Base-by-base conservation (phyloP, 2,113 vertebrate genomes). In the Campylomormyrus numenius region DNA sequence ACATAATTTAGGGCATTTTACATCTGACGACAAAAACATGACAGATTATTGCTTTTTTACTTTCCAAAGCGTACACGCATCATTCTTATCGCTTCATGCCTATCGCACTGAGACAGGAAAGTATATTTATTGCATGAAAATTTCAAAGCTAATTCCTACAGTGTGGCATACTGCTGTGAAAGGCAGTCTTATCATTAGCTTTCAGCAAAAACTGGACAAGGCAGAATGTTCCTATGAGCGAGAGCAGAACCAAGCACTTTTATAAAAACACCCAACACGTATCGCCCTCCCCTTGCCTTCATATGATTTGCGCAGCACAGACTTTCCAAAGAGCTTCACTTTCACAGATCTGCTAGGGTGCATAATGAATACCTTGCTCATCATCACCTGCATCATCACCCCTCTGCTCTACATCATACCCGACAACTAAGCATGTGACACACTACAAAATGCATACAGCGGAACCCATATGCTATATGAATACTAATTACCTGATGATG, bases 101-200 rank as follows among this genome's bases (percentile, higher is more conserved):
- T 42, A 80, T 80, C 74, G 42, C 35, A 42, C 13, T 6, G 35
- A 80, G 15, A 42, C 35, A 80, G 74, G 35, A 42, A 80, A 80
- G 74, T 19, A 80, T 42, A 39, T 77, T 77, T 39, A 80, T 80
- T 80, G 74, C 74, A 80, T 39, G 74, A 17, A 42, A 80, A 80
- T 42, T 80, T 80, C 74, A 80, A 35, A 80, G 74, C 74, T 80
- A 80, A 80, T 80, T 80, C 74, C 74, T 80, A 17, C 35, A 80
- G 74, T 80, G 74, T 42, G 74, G 74, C 35, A 2, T n/a, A 8
- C 74, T 42, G 74, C 74, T 19, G 31, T 17, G 35, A 39, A 39
- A 42, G 15, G 74, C 74, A 42, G 31, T 11, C 74, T 80, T 80
- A 80, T 80, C 74, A 42, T 80, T 86, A 27, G 10, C 84, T 86